These are phyloP conservation scores for Geopemphigus sp. DNA, from an alignment of 1,140 invertebrate genomes.

Conservation along the genomic window DNA sequence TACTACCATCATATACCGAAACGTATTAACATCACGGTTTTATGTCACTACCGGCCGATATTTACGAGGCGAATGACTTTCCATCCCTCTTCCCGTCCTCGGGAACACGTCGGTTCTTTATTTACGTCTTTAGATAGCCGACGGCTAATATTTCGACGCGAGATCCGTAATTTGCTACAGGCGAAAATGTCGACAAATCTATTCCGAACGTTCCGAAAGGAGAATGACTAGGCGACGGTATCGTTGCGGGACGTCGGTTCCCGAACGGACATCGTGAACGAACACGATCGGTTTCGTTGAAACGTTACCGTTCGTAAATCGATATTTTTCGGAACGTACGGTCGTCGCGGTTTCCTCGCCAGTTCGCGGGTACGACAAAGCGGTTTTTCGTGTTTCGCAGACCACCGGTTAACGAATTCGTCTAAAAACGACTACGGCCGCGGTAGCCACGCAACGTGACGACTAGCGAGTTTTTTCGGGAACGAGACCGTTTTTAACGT, in stretches of 20 bases:
- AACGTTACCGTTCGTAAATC: not conserved
- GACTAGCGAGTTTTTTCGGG: too few relatives aligned
- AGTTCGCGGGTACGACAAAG: too few relatives aligned
- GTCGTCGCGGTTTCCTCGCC: too few relatives aligned
- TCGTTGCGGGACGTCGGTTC: too few relatives aligned
- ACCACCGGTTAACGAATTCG: too few relatives aligned
- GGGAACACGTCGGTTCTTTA: constrained; percentile 21
- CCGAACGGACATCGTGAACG: too few relatives aligned
- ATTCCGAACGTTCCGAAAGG: not conserved
- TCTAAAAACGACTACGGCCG: too few relatives aligned
- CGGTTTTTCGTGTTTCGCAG: too few relatives aligned
- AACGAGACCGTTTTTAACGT: too few relatives aligned
- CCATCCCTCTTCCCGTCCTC: not conserved
- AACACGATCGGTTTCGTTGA: not conserved
- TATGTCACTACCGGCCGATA: constrained; percentile 18
- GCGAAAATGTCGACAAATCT: constrained; percentile 26
- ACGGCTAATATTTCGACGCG: constrained; percentile 32
- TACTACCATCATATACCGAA: not conserved
- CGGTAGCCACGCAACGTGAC: too few relatives aligned
- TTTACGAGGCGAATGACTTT: constrained; percentile 34
- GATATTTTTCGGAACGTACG: not conserved
- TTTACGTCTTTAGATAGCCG: constrained; percentile 3
- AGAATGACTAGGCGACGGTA: too few relatives aligned
- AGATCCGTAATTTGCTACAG: constrained; percentile 6
- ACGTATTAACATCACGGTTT: constrained; percentile 21